phyloP scores from a whole-genome alignment of 2,888 invertebrate genomes.

The Diabrotica balteata region DNA sequence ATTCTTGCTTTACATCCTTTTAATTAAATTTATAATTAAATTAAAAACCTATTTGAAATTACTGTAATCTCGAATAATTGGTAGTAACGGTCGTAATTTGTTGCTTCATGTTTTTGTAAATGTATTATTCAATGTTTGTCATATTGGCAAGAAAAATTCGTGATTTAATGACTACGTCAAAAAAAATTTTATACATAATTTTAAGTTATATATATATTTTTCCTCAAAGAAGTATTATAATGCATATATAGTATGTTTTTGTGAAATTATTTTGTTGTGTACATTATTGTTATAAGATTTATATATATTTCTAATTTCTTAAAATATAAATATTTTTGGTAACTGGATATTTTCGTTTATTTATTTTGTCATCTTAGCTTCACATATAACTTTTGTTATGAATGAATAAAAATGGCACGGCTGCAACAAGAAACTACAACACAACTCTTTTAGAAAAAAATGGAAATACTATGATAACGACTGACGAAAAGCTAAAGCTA shows the following conservation, averaged over 20 bases:
- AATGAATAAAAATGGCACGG: too few relatives aligned
- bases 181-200: slow-evolving; percentile 34
- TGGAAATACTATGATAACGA: too few relatives aligned
- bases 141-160: slow-evolving; percentile 48
- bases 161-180: slow-evolving; percentile 47
- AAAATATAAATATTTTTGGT: slow-evolving; percentile 25
- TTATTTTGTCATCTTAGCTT: too few relatives aligned
- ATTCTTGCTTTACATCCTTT: too few relatives aligned
- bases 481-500: too few relatives aligned
- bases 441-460: too few relatives aligned
- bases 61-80: background rate
- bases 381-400: too few relatives aligned
- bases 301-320: slow-evolving; percentile 26
- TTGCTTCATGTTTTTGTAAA: slow-evolving; percentile 14
- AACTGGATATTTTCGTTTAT: slow-evolving; percentile 13
- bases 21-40: too few relatives aligned
- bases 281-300: slow-evolving; percentile 22
- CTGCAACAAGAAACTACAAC: too few relatives aligned
- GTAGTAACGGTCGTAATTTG: too few relatives aligned
- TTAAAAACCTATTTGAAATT: background rate
- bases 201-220: slow-evolving; percentile 27
- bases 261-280: slow-evolving; percentile 19
- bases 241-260: slow-evolving; percentile 23
- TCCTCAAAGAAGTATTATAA: slow-evolving; percentile 35
- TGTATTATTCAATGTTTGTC: slow-evolving; percentile 41